phyloP scores from a whole-genome alignment of 2,797 vertebrate species.

The Lithobates pipiens region DNA sequence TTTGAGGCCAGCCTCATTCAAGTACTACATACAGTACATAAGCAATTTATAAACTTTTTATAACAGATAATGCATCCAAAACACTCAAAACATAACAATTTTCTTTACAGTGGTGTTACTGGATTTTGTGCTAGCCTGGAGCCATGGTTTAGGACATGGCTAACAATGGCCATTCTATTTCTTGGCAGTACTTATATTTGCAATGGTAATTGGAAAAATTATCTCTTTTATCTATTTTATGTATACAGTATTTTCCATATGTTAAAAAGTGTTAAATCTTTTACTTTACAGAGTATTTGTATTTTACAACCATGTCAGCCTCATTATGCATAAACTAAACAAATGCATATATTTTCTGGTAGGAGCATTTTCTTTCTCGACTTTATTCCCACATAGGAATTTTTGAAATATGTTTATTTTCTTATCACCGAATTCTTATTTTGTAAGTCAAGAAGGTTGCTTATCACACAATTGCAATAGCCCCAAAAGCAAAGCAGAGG shows the following conservation, averaged over 20 bases:
- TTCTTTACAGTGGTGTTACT: not conserved
- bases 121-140: not conserved
- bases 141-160: not conserved
- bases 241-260: not conserved
- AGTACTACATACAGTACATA: not conserved
- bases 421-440: constrained; percentile 46
- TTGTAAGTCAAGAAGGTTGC: constrained; percentile 62
- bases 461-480: constrained; percentile 66
- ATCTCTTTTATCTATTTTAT: not conserved
- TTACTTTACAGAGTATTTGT: not conserved
- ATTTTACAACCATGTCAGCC: not conserved
- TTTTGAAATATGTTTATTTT: constrained; percentile 36
- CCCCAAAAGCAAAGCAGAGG: constrained; percentile 63
- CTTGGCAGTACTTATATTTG: not conserved
- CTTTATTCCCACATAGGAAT: constrained; percentile 37
- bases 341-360: constrained; percentile 11
- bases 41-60: not conserved
- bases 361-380: constrained; percentile 25
- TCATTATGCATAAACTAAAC: constrained; percentile 34
- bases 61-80: not conserved
- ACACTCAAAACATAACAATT: not conserved
- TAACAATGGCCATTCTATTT: not conserved
- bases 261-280: not conserved
- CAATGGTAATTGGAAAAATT: not conserved
- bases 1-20: not conserved